Conservation (phyloP, 2,113 vertebrate genomes). For the Pterocles orientalis region DNA sequence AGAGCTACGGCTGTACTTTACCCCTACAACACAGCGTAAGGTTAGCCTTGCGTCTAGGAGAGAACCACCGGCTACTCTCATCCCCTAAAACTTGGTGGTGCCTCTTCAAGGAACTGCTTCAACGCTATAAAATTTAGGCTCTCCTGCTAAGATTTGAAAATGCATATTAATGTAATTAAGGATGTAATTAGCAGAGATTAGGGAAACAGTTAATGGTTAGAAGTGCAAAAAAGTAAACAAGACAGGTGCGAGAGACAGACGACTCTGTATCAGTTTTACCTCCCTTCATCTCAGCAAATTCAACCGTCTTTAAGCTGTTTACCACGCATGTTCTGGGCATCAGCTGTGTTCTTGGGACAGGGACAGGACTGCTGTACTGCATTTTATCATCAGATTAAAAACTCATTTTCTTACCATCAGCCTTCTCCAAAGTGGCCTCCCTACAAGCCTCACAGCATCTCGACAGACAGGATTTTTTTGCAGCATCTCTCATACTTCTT, state of each 20-base stretch:
- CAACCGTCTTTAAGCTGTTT: not conserved
- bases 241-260: slow-evolving; percentile 69
- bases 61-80: not conserved
- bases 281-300: slow-evolving; percentile 37
- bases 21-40: not conserved
- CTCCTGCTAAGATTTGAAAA: slow-evolving; percentile 47
- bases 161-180: slow-evolving; percentile 52
- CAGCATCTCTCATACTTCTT: not conserved
- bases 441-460: not conserved
- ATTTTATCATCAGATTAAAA: slow-evolving; percentile 59
- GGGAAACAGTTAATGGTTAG: slow-evolving; percentile 64
- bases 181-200: slow-evolving; percentile 68
- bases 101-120: slow-evolving; percentile 33
- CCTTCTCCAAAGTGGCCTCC: not conserved
- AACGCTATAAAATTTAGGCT: slow-evolving; percentile 14
- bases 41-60: not conserved
- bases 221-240: slow-evolving; percentile 60
- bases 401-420: not conserved
- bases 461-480: not conserved
- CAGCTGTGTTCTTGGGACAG: not conserved
- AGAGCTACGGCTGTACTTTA: not conserved
- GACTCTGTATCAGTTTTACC: slow-evolving; percentile 9
- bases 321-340: not conserved
- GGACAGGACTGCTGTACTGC: slow-evolving; percentile 66
- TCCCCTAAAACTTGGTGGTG: not conserved